Base-by-base conservation (phyloP, 1,140 invertebrate species). In the Holcopasites calliopsidis region DNA sequence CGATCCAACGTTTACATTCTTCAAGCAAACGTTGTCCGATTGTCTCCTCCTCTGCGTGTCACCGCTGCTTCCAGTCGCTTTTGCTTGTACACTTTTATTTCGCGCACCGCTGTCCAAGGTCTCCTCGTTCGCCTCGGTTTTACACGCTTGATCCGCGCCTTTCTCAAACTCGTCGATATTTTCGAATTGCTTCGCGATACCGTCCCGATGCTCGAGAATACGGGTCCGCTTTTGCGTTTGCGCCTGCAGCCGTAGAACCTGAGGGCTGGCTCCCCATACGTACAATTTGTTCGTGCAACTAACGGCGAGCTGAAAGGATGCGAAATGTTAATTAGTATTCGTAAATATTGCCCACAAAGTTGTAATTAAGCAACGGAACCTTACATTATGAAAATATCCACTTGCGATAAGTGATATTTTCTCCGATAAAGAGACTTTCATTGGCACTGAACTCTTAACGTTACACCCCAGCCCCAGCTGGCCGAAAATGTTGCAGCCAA, bases 341-440 rank as follows among this genome's bases (percentile, higher is more conserved):
- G 33, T 21, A 26, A 18, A n/a, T 21, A 7, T 26, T n/a, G 47
- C 7, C 13, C 18, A 54, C 11, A 35, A 0, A 11, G 1, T 13
- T n/a, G 3, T 26, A 11, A 44, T 40, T 18, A n/a, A 47, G 28
- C 33, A 13, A 52, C 11, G 3, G 4, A 72, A 28, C 92, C 94
- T 93, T 92, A 96, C 96, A 92, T 94, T 96, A 83, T 96, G 95
- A 91, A 97, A 97, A 90, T 96, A 97, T 86, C 94, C 95, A 38
- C 95, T 95, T 68, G 95, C 92, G 84, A 97, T 94, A 74, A 94
- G 90, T 66, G 92, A 93, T 79, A 96, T 94, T 64, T 91, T 90
- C 23, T 93, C 92, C 3, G 93, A 90, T 54, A 94, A 86, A 21
- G 93, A 84, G 62, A 94, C 88, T 86, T 93, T 93, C 11, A 92